Conservation (phyloP, 2,888 invertebrate genomes). For the Leptura quadrifasciata region DNA sequence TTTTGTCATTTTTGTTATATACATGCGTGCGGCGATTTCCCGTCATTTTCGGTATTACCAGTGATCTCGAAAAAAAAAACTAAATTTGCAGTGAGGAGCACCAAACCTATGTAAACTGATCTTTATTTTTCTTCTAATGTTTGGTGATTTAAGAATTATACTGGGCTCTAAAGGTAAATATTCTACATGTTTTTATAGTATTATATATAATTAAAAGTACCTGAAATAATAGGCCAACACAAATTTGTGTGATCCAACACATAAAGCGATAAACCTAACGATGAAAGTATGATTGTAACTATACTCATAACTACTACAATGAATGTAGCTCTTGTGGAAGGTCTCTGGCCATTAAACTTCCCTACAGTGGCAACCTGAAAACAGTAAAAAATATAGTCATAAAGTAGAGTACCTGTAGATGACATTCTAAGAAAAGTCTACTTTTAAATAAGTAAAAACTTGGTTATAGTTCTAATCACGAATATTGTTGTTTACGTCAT, state of each 20-base stretch:
- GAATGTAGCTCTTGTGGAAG: constrained; percentile 65
- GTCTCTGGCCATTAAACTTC: constrained; percentile 65
- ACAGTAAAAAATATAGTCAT: not conserved
- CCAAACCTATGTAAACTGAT: too few species aligned
- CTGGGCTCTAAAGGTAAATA: not conserved
- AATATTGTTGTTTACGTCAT: too few species aligned
- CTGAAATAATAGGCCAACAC: constrained; percentile 64
- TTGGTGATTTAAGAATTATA: not conserved
- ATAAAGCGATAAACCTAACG: constrained; percentile 63
- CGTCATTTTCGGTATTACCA: too few species aligned
- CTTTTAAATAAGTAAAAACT: too few species aligned
- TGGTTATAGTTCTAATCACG: too few species aligned
- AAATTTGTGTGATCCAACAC: constrained; percentile 62
- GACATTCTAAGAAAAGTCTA: too few species aligned
- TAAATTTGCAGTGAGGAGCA: too few species aligned
- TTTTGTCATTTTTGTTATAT: too few species aligned
- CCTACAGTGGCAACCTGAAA: constrained; percentile 69
- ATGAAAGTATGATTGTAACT: constrained; percentile 61
- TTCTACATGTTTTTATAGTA: not conserved
- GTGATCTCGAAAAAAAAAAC: too few species aligned
- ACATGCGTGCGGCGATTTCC: too few species aligned
- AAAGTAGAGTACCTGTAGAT: too few species aligned
- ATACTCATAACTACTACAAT: constrained; percentile 64
- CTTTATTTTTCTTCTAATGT: not conserved
- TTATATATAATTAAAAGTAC: too few species aligned